These are phyloP conservation scores for Osmoderma eremita DNA, from an alignment of 2,888 invertebrate genomes.

Conservation along the genomic window DNA sequence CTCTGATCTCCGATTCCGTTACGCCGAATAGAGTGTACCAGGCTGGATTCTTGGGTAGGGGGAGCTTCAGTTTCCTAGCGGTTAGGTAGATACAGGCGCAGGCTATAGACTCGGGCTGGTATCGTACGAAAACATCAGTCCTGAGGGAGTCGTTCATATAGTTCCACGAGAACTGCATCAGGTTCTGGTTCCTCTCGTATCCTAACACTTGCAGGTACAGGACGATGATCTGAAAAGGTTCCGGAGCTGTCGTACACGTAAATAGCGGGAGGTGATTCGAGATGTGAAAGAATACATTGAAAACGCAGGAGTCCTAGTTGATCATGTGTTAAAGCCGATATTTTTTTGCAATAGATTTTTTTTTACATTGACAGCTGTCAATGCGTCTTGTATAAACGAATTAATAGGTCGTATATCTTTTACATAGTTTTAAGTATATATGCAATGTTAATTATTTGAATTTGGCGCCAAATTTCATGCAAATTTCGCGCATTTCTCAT, in stretches of 20 bases:
- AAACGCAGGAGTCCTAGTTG: not conserved
- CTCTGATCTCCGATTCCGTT: conserved; percentile 82
- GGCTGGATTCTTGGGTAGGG: conserved; percentile 85
- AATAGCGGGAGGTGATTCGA: conserved; percentile 3
- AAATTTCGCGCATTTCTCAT: too few relatives aligned
- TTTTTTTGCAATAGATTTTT: too few relatives aligned
- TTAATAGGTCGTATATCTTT: too few relatives aligned
- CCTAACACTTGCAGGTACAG: conserved; percentile 94
- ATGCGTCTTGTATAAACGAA: too few relatives aligned
- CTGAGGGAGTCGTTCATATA: conserved; percentile 99
- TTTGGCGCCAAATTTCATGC: too few relatives aligned
- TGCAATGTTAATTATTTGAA: too few relatives aligned
- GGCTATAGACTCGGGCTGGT: conserved; percentile 96
- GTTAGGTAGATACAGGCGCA: conserved; percentile 99
- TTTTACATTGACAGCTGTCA: too few relatives aligned
- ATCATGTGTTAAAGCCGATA: too few relatives aligned
- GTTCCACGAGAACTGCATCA: conserved; percentile 98
- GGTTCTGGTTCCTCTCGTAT: conserved; percentile 84
- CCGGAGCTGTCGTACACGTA: conserved; percentile 39
- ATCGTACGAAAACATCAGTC: conserved; percentile 95
- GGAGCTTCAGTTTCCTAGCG: conserved; percentile 85
- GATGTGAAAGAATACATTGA: conserved; percentile 1
- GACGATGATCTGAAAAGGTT: conserved; percentile 76
- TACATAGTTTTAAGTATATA: too few relatives aligned
- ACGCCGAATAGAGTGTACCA: conserved; percentile 93